Conservation (phyloP, 92 coral and sea anemone species). For the Zoanthus sociatus region DNA sequence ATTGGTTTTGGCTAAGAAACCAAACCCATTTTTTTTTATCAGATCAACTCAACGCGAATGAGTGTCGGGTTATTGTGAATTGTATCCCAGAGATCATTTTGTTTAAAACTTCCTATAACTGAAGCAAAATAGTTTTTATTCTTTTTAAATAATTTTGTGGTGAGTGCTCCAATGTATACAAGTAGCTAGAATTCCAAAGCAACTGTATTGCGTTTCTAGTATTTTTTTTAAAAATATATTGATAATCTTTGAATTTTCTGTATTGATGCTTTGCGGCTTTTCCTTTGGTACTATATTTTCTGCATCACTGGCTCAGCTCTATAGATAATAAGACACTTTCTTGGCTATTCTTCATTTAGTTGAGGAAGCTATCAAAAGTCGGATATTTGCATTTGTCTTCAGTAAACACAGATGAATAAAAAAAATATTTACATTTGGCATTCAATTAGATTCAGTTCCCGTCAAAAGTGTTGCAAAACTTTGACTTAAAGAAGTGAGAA, state of each 20-base stretch:
- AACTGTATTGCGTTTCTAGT: background rate
- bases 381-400: background rate
- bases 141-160: background rate
- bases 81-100: background rate
- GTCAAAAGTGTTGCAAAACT: background rate
- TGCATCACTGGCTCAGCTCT: background rate
- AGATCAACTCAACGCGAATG: slow-evolving; percentile 5
- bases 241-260: background rate
- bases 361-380: background rate
- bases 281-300: background rate
- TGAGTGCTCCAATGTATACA: background rate
- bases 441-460: background rate
- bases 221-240: background rate
- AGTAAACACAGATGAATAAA: background rate
- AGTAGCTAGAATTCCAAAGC: background rate
- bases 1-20: background rate
- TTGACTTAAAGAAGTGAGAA: background rate
- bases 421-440: background rate
- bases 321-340: background rate
- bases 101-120: background rate
- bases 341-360: background rate
- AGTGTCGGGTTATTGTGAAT: background rate
- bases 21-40: background rate
- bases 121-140: background rate
- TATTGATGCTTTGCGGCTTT: background rate